These are phyloP conservation scores for Barypeithes pellucidus DNA, from an alignment of 2,888 invertebrate genomes.

Conservation along the genomic window DNA sequence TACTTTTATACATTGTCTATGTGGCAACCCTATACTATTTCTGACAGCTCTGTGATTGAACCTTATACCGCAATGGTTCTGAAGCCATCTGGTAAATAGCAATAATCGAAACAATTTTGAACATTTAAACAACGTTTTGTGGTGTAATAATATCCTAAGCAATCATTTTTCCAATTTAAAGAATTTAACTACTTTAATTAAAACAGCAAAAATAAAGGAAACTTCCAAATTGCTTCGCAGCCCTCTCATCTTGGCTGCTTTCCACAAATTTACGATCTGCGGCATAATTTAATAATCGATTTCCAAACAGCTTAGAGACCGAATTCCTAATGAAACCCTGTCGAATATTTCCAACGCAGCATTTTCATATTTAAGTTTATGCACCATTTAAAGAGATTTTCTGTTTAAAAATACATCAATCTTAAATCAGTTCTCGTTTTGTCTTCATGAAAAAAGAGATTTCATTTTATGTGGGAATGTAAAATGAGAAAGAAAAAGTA, in stretches of 20 bases:
- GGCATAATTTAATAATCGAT: slow-evolving; percentile 2
- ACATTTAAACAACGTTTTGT: no score
- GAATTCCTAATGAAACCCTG: neutral
- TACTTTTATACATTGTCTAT: no score
- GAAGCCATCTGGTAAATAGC: no score
- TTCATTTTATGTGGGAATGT: no score
- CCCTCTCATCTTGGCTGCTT: neutral
- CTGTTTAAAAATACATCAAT: slow-evolving; percentile 1
- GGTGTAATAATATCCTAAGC: no score
- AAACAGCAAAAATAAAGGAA: slow-evolving; percentile 1
- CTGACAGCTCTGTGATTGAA: no score
- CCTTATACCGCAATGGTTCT: no score
- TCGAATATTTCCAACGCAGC: neutral
- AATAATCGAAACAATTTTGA: no score
- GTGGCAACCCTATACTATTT: no score
- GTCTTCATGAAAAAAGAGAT: neutral
- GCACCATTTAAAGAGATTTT: neutral
- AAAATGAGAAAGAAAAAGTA: no score
- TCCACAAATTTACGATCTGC: slow-evolving; percentile 5
- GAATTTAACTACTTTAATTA: neutral
- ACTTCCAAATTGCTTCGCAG: slow-evolving; percentile 2
- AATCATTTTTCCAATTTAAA: no score
- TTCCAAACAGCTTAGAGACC: neutral
- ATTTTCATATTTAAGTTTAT: neutral
- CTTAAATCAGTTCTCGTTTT: neutral